Conservation (phyloP, 1,140 invertebrate genomes). For the Cheumatopsyche charites region DNA sequence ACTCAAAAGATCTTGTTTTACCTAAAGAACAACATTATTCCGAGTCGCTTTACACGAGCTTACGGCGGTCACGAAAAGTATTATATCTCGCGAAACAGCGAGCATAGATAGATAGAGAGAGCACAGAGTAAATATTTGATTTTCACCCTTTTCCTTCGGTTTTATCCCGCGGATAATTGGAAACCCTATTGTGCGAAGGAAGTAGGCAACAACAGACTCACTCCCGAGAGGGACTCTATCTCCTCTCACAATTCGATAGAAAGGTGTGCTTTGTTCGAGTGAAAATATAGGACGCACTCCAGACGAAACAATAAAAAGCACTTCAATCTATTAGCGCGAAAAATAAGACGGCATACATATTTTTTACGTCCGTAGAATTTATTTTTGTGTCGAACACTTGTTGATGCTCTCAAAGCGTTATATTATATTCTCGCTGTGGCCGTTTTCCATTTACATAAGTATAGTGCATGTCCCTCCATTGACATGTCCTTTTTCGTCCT, state of each 20-base stretch:
- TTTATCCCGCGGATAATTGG: constrained; percentile 32
- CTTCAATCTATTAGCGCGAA: not conserved
- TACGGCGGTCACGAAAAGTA: too few relatives aligned
- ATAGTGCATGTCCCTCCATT: not conserved
- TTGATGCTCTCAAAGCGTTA: not conserved
- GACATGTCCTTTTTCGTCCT: not conserved
- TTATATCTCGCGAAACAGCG: too few relatives aligned
- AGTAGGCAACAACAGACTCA: constrained; percentile 23
- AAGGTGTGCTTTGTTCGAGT: constrained; percentile 14
- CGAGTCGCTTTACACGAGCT: too few relatives aligned
- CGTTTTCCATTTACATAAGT: constrained; percentile 12
- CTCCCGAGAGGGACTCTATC: constrained; percentile 16
- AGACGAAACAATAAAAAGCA: constrained; percentile 13
- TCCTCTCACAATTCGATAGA: not conserved
- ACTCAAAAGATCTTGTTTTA: too few relatives aligned
- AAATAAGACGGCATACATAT: not conserved
- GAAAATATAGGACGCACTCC: not conserved
- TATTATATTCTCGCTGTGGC: not conserved
- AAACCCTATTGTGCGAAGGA: constrained; percentile 21
- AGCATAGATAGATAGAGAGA: too few relatives aligned
- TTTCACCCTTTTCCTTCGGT: constrained; percentile 20
- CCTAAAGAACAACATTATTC: too few relatives aligned
- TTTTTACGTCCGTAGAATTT: not conserved
- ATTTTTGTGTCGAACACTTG: not conserved
- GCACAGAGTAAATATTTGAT: constrained; percentile 35